phyloP scores from a whole-genome alignment of 2,888 invertebrate species.

The Hirtodrosophila histrioides region DNA sequence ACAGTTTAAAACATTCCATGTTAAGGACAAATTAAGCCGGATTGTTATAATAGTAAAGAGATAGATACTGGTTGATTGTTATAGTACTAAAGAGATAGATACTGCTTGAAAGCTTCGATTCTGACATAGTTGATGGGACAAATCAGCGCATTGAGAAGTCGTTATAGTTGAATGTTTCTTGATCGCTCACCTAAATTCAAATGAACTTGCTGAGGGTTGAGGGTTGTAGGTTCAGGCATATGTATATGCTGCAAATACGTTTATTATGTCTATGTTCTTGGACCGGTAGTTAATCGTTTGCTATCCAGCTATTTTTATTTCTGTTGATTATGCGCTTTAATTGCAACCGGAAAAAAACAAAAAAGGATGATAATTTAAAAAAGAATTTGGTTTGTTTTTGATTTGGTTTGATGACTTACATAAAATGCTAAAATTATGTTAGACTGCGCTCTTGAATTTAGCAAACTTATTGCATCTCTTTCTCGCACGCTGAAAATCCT shows the following conservation, averaged over 20 bases:
- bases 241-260: slow-evolving; percentile 34
- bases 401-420: slow-evolving; percentile 48
- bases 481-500: neutral
- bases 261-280: slow-evolving; percentile 8
- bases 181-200: slow-evolving; percentile 34
- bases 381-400: slow-evolving; percentile 43
- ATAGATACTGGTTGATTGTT: too few relatives aligned
- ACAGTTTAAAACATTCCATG: too few relatives aligned
- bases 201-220: slow-evolving; percentile 31
- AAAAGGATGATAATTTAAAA: slow-evolving; percentile 4
- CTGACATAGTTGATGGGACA: too few relatives aligned
- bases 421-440: slow-evolving; percentile 36
- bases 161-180: neutral
- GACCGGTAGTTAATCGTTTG: neutral
- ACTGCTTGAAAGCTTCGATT: too few relatives aligned
- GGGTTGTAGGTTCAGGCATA: slow-evolving; percentile 8
- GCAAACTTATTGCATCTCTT: neutral
- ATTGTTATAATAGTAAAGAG: too few relatives aligned
- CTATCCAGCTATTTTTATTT: slow-evolving; percentile 13
- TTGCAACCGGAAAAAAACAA: slow-evolving; percentile 25
- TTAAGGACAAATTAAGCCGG: too few relatives aligned
- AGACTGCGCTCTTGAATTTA: slow-evolving; percentile 15
- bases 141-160: slow-evolving; percentile 37
- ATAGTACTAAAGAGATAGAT: too few relatives aligned
- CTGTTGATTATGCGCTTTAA: slow-evolving; percentile 46